phyloP scores from a whole-genome alignment of 1,140 invertebrate species.

The Mesaphorura yosii region DNA sequence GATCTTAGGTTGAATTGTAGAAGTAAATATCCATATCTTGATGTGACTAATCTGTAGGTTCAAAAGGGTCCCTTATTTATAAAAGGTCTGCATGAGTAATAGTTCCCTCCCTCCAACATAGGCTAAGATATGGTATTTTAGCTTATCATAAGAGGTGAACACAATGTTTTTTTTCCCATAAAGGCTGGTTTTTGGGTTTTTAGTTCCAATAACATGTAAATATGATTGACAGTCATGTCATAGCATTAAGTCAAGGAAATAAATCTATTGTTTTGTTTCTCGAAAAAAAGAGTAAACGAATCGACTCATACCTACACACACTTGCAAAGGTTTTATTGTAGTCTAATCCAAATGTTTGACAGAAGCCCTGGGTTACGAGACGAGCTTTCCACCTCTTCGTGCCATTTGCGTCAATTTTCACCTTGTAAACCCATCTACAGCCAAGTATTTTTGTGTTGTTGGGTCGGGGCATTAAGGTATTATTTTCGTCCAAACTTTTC shows the following conservation, averaged over 20 bases:
- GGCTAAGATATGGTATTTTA: too few relatives aligned
- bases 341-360: slow-evolving; percentile 31
- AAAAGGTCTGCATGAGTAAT: too few relatives aligned
- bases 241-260: too few relatives aligned
- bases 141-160: too few relatives aligned
- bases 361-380: slow-evolving; percentile 34
- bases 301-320: slow-evolving; percentile 31
- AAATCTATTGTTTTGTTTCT: too few relatives aligned
- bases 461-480: slow-evolving; percentile 35
- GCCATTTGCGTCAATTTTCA: background rate
- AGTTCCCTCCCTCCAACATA: background rate
- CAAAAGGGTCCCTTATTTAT: too few relatives aligned
- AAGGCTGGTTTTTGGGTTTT: too few relatives aligned
- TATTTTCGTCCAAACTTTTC: slow-evolving; percentile 19
- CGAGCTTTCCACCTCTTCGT: slow-evolving; percentile 32
- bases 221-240: too few relatives aligned
- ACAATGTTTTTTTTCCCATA: too few relatives aligned
- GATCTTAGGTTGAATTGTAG: background rate
- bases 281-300: slow-evolving; percentile 32
- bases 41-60: too few relatives aligned
- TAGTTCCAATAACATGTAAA: too few relatives aligned
- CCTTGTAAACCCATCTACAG: slow-evolving; percentile 31
- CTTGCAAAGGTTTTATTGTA: slow-evolving; percentile 32
- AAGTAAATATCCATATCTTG: too few relatives aligned
- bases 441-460: slow-evolving; percentile 27